These are phyloP conservation scores for Drosophila albomicans DNA, from an alignment of 1,140 invertebrate genomes.

Conservation along the genomic window DNA sequence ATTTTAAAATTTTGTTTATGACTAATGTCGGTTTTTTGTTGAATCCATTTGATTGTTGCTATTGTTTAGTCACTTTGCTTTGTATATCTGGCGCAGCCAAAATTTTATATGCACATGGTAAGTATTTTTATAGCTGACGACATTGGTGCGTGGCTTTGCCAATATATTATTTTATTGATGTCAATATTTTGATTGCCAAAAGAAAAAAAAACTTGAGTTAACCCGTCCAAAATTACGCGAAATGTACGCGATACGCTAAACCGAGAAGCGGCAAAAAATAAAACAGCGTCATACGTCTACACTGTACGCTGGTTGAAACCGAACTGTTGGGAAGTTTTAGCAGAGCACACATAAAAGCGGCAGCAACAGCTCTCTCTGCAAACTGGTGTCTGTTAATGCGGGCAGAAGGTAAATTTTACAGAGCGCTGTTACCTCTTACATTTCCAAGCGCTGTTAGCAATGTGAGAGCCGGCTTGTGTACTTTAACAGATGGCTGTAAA, in stretches of 20 bases:
- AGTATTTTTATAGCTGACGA: conserved; percentile 58
- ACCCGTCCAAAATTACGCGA: conserved; percentile 42
- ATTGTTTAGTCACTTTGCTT: conserved; percentile 60
- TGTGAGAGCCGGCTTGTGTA: not conserved
- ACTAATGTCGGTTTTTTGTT: conserved; percentile 53
- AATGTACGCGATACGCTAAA: conserved; percentile 64
- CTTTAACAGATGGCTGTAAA: conserved; percentile 15
- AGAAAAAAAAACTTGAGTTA: conserved; percentile 7
- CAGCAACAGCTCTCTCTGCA: conserved; percentile 9
- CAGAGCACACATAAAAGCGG: conserved; percentile 26
- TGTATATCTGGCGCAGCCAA: conserved; percentile 34
- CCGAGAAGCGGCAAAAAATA: conserved; percentile 20
- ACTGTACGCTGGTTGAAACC: conserved; percentile 39
- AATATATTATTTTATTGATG: conserved; percentile 39
- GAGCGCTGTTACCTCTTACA: not conserved
- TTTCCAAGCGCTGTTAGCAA: not conserved
- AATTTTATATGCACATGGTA: conserved; percentile 25
- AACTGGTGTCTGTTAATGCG: not conserved
- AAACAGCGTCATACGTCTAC: conserved; percentile 45
- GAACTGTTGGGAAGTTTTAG: conserved; percentile 50
- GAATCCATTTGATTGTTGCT: conserved; percentile 5
- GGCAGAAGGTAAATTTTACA: conserved; percentile 9
- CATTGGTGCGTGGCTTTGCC: conserved; percentile 32
- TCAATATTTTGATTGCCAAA: conserved; percentile 22
- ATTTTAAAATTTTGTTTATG: conserved; percentile 62